Base-by-base conservation (phyloP, 2,888 invertebrate species). In the Choreutis nemorana region DNA sequence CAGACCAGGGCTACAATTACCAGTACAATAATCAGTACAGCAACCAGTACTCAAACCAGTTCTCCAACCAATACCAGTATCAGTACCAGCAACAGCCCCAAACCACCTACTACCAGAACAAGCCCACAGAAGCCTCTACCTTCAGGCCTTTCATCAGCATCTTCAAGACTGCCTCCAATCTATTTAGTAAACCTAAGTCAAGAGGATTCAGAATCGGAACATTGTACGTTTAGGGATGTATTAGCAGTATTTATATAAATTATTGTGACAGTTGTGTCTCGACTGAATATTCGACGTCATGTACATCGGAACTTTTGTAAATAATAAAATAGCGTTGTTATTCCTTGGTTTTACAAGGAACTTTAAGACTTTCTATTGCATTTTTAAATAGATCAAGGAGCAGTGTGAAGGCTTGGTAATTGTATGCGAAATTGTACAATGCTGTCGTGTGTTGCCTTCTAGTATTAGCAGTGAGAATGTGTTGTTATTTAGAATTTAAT, bases 311-410 rank as follows among this genome's bases (percentile, higher is more conserved):
- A 54, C 54, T 48, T 48, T 64, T 53, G n/a, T n/a, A n/a, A n/a
- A n/a, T n/a, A n/a, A n/a, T n/a, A 72, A 68, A 55, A 65, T 64
- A 63, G 55, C 65, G 30, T 64, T 66, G 64, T 65, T 65, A 72
- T 67, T 68, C 70, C 73, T 78, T 73, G 77, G 77, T 78, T 78
- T 71, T 75, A 75, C 75, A 75, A 75, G 77, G 75, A 66, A 58
- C 48, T 58, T 27, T 28, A 20, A 13, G 20, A 23, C 23, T 23
- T 28, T 24, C n/a, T n/a, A 11, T 18, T 18, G 11, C 14, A 14
- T 22, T 14, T 12, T 24, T n/a, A 10, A 15, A 10, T 11, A 14
- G 44, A 45, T 42, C 46, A 41, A 47, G 44, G 36, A 44, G 49
- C 43, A 36, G 39, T 51, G 51, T 55, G 70, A 64, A 58, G 65